A percentile compares a stretch with the other conserved stretches of the same genome.
Evolutionary conservation across 2,113 vertebrate genomes (phyloP).

Genomic region (Forbesichthys papilliferus): DNA sequence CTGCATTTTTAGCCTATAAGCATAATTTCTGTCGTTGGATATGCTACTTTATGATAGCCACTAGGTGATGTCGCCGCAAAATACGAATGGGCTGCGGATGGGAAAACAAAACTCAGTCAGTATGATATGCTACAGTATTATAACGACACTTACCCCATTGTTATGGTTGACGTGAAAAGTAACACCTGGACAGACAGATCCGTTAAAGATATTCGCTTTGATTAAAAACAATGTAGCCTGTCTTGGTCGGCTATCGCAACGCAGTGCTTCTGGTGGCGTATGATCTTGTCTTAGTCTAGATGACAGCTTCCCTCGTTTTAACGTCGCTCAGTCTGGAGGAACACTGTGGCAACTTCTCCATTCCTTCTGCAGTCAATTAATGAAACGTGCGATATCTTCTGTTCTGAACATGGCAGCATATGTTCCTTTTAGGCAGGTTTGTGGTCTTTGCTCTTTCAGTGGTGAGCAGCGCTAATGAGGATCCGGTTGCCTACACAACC

Average conservation of each 20-base stretch:
- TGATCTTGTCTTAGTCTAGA: slow-evolving; percentile 61
- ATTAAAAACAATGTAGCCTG: background rate
- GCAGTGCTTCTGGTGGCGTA: slow-evolving; percentile 48
- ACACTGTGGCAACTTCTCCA: slow-evolving; percentile 66
- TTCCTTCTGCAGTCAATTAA: slow-evolving; percentile 61
- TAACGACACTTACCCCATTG: slow-evolving; percentile 73
- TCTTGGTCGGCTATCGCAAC: background rate
- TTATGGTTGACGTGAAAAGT: slow-evolving; percentile 51
- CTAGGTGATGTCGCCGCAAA: slow-evolving; percentile 18
- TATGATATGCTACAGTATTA: slow-evolving; percentile 23
- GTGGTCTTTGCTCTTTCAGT: slow-evolving; percentile 7
- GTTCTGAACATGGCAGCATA: slow-evolving; percentile 60
- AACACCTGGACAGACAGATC: slow-evolving; percentile 33
- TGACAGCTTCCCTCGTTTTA: slow-evolving; percentile 47
- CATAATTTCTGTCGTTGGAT: no score
- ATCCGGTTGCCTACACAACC: slow-evolving; percentile 46
- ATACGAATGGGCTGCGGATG: slow-evolving; percentile 26
- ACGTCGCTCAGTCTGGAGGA: slow-evolving; percentile 66
- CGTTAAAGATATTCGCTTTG: no score
- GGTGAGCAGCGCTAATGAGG: slow-evolving; percentile 21
- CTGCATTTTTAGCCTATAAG: no score
- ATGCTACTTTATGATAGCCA: slow-evolving; percentile 16
- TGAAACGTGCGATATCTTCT: slow-evolving; percentile 60
- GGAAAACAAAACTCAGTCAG: slow-evolving; percentile 20
- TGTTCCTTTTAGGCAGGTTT: background rate